Percentiles rank a stretch among this genome's conserved stretches.
phyloP scores from a whole-genome alignment of 2,113 vertebrate species.

The Nesogale talazaci region DNA sequence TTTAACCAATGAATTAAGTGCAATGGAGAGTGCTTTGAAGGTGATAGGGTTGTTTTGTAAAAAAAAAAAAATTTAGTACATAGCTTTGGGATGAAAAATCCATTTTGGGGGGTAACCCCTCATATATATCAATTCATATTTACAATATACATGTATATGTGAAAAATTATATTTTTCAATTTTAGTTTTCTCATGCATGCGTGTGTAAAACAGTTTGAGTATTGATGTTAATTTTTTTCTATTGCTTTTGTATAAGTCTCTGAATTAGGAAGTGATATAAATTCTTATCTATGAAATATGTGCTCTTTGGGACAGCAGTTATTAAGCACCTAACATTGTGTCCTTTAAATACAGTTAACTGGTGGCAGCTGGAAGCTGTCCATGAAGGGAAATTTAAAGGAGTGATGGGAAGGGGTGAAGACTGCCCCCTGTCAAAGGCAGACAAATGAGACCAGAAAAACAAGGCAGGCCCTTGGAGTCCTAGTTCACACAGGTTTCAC shows the following conservation, averaged over 20 bases:
- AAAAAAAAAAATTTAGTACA: no score
- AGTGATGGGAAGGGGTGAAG: neutral
- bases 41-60: no score
- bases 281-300: neutral
- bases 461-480: neutral
- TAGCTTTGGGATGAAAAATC: no score
- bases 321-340: constrained; percentile 2
- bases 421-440: neutral
- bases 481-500: neutral
- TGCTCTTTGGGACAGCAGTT: constrained; percentile 3
- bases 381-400: neutral
- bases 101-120: no score
- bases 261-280: constrained; percentile 29
- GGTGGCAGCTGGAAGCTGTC: neutral
- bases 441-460: neutral
- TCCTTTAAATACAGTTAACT: constrained; percentile 25
- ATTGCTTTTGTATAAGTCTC: constrained; percentile 36
- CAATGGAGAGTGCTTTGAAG: no score
- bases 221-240: neutral
- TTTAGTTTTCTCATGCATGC: no score
- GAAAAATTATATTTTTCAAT: no score
- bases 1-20: no score
- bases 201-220: neutral
- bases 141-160: no score
- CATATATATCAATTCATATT: no score